Evolutionary conservation across 2,797 vertebrate genomes (phyloP), one percentile per base, ranked within the genome.

Genomic region (Cyclopterus lumpus): DNA sequence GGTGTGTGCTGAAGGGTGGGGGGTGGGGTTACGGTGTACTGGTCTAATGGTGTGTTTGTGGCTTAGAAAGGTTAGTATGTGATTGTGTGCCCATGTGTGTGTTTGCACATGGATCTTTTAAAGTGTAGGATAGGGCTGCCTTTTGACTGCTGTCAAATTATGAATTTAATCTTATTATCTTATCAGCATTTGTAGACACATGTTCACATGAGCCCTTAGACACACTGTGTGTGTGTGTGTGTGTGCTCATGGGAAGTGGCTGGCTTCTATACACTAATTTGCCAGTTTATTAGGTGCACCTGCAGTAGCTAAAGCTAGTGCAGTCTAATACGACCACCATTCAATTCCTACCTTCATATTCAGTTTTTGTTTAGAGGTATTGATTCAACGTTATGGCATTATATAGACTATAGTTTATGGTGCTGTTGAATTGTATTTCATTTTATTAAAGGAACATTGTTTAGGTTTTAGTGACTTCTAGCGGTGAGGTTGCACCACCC

Each of bases 11-110:
- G 40, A 76, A 67, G 60, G 71, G 68, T 62, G 78, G 77, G 82
- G 81, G 86, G 86, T 77, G 90, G 85, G 85, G 79, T 91, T 86
- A 81, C 53, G 22, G 22, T 75, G 75, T 59, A 75, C 30, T 51
- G 40, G 44, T 71, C 75, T 84, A 67, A 80, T 85, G 79, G 58
- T 83, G 82, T 62, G 66, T 77, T 82, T 67, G 55, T 75, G 62
- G 42, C 28, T 73, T 2, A 28, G 18, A 73, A 74, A 78, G 80
- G 70, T 74, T 81, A 78, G 63, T 63, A 57, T 77, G 70, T 51
- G 20, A 57, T 6, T 54, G 55, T 60, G 34, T 58, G 48, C 5
- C 7, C 26, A 15, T 38, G 54, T 59, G 63, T 22, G 20, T 48
- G 62, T 36, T 15, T 55, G 32, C 42, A 38, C 38, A 34, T 55